phyloP scores from a whole-genome alignment of 1,140 invertebrate species.

The Trichonephila clavipes region DNA sequence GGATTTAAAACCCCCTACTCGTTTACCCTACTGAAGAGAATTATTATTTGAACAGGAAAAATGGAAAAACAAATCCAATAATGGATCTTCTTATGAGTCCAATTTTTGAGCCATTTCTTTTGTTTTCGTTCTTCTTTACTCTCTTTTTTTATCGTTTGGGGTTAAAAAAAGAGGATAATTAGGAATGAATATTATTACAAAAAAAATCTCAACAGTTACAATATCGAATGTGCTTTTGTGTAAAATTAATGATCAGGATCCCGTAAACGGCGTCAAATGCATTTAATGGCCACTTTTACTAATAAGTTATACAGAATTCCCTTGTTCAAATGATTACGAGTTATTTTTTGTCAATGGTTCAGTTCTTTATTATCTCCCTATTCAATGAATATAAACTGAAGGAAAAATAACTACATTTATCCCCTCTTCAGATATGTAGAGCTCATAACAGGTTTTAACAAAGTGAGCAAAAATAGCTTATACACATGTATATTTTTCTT shows the following conservation, averaged over 20 bases:
- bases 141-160: neutral
- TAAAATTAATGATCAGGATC: conserved; percentile 28
- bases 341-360: neutral
- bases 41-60: conserved; percentile 10
- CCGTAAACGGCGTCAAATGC: conserved; percentile 24
- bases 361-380: neutral
- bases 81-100: neutral
- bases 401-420: neutral
- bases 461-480: too few relatives aligned
- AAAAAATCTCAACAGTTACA: neutral
- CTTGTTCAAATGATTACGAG: conserved; percentile 40
- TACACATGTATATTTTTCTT: too few relatives aligned
- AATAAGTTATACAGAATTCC: conserved; percentile 11
- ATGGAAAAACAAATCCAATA: neutral
- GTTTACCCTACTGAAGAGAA: neutral
- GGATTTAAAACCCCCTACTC: neutral
- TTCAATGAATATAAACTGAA: conserved; percentile 3
- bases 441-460: too few relatives aligned
- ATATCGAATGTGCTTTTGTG: conserved; percentile 2
- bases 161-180: neutral
- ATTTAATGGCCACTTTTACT: conserved; percentile 32
- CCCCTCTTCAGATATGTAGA: neutral
- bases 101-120: neutral
- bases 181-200: neutral
- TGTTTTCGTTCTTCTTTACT: neutral